Evolutionary conservation across 1,140 invertebrate species (phyloP).

Genomic region (Drosophila erecta): DNA sequence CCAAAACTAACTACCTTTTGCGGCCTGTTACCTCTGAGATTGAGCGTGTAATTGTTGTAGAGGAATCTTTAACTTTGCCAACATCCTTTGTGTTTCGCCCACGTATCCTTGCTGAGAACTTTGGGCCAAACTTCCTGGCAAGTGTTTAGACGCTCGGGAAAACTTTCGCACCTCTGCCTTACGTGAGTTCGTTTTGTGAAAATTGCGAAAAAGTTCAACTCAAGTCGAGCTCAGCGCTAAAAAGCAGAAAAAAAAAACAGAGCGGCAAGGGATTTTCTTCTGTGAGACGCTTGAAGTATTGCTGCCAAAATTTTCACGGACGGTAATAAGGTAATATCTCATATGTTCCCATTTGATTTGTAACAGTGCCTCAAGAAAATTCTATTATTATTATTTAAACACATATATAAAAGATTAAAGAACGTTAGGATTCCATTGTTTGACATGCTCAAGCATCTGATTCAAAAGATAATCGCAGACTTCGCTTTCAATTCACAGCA

Average conservation of each 20-base stretch:
- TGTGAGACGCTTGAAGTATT: conserved; percentile 76
- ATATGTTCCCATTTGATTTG: not conserved
- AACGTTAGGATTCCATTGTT: no score
- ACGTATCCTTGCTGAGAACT: conserved; percentile 33
- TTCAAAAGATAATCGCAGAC: not conserved
- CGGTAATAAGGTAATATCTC: conserved; percentile 82
- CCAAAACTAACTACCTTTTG: conserved; percentile 15
- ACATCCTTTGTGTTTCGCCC: not conserved
- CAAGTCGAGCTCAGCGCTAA: conserved; percentile 1
- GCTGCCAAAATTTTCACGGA: conserved; percentile 84
- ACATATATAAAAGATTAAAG: not conserved
- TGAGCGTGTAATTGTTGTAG: conserved; percentile 39
- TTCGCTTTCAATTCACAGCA: conserved; percentile 29
- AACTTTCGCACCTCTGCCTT: conserved; percentile 50
- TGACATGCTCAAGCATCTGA: not conserved
- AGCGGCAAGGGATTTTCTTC: conserved; percentile 71
- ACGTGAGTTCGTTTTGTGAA: conserved; percentile 39
- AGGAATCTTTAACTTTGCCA: conserved; percentile 16
- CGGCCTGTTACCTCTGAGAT: conserved; percentile 45
- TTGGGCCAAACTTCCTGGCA: conserved; percentile 46
- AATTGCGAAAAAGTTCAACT: conserved; percentile 37
- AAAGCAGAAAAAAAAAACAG: not conserved
- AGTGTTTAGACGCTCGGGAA: conserved; percentile 50
- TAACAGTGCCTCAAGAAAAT: not conserved
- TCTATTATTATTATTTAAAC: no score